These are phyloP conservation scores for Paelopatides confundens DNA, from an alignment of 53 echinoderm and acorn worm species.

Conservation along the genomic window DNA sequence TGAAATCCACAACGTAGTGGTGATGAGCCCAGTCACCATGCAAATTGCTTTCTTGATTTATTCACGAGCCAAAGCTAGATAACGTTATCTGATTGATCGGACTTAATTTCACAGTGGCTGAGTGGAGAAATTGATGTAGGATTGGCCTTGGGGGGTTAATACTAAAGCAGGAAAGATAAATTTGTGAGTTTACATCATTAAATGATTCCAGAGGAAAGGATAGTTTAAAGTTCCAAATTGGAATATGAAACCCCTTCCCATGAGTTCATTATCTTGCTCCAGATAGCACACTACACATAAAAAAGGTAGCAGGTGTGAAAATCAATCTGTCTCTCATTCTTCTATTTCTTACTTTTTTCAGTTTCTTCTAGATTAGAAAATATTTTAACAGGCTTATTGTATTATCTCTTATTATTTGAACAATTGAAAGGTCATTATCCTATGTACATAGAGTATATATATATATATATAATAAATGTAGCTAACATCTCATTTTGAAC, in stretches of 20 bases:
- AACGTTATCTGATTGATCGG: slow-evolving; percentile 62
- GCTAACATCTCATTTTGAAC: too few species aligned
- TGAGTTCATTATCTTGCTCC: slow-evolving; percentile 55
- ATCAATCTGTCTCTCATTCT: slow-evolving; percentile 36
- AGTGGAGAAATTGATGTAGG: slow-evolving; percentile 61
- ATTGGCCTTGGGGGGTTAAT: slow-evolving; percentile 60
- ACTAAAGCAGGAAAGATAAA: slow-evolving; percentile 48
- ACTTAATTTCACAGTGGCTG: slow-evolving; percentile 60
- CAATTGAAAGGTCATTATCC: not conserved
- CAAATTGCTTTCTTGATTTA: slow-evolving; percentile 62
- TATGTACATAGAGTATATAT: not conserved
- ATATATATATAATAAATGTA: too few species aligned
- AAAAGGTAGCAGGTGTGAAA: slow-evolving; percentile 36
- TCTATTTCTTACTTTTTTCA: not conserved
- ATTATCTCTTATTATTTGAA: not conserved
- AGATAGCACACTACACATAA: slow-evolving; percentile 34
- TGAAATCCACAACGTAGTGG: slow-evolving; percentile 40
- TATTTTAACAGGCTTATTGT: not conserved
- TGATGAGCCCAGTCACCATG: slow-evolving; percentile 54
- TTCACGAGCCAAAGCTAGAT: slow-evolving; percentile 54
- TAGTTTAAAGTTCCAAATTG: slow-evolving; percentile 33
- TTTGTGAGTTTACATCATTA: slow-evolving; percentile 59
- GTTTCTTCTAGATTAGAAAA: not conserved
- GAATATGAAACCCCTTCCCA: slow-evolving; percentile 49
- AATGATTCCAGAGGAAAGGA: slow-evolving; percentile 51